Conservation (phyloP, 1,140 invertebrate species). For the Venustaconcha ellipsiformis region DNA sequence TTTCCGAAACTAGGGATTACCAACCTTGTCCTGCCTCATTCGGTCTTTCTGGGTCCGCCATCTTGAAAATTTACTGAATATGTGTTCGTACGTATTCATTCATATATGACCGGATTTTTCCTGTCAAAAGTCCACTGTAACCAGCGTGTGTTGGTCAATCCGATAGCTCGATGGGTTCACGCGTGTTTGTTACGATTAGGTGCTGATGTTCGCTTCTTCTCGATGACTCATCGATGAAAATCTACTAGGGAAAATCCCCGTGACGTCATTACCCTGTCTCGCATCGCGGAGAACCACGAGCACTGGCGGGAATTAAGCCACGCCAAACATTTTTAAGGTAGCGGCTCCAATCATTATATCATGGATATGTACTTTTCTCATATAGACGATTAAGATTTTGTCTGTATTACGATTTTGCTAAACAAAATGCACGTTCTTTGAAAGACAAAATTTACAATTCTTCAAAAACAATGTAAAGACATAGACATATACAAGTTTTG, state of each 20-base stretch:
- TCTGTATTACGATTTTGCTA: too few relatives aligned
- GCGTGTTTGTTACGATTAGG: conserved; percentile 52
- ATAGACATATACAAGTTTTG: too few relatives aligned
- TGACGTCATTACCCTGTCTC: conserved; percentile 56
- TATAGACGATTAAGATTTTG: too few relatives aligned
- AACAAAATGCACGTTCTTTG: too few relatives aligned
- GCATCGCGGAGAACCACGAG: conserved; percentile 24
- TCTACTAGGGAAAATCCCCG: conserved; percentile 64
- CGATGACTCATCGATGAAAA: conserved; percentile 65
- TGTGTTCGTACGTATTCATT: conserved; percentile 43
- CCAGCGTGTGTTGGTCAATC: conserved; percentile 33
- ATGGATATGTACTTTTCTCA: too few relatives aligned
- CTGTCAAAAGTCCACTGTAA: conserved; percentile 24
- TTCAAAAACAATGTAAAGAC: too few relatives aligned
- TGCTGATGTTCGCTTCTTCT: conserved; percentile 61
- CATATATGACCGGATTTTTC: conserved; percentile 38
- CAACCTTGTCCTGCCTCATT: conserved; percentile 26
- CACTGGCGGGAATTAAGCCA: conserved; percentile 1
- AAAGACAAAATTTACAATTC: too few relatives aligned
- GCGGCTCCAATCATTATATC: too few relatives aligned
- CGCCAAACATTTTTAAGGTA: too few relatives aligned
- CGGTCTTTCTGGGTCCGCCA: conserved; percentile 60
- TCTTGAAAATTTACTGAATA: conserved; percentile 61
- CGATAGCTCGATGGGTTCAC: conserved; percentile 43
- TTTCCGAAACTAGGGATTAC: conserved; percentile 29